These are phyloP conservation scores for Elanoides forficatus DNA, from an alignment of 2,113 vertebrate genomes.

Conservation along the genomic window DNA sequence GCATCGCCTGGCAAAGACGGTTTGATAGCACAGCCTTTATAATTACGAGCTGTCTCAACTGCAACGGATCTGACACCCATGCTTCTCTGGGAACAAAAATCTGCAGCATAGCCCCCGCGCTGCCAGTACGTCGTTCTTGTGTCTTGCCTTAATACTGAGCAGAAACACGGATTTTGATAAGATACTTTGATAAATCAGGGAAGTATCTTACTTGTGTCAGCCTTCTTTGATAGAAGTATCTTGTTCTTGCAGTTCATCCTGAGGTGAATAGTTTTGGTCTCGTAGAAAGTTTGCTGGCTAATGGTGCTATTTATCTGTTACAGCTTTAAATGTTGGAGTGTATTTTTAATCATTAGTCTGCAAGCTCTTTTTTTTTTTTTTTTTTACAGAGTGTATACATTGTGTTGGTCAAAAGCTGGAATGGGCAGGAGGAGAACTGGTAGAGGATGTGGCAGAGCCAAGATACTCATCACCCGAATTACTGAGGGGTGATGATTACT, in stretches of 20 bases:
- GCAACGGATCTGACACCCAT: background rate
- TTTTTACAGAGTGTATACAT: background rate
- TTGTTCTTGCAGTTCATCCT: background rate
- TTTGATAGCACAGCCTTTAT: background rate
- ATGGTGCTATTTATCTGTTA: background rate
- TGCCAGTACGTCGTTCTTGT: background rate
- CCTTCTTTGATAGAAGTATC: background rate
- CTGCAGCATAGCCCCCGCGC: fast-evolving
- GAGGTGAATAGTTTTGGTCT: background rate
- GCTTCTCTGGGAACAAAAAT: background rate
- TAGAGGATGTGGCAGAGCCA: background rate
- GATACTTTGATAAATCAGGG: background rate
- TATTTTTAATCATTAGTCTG: background rate
- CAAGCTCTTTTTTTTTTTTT: background rate
- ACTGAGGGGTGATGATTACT: background rate
- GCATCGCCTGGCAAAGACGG: background rate
- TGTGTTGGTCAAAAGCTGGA: background rate
- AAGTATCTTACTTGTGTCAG: background rate
- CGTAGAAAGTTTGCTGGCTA: background rate
- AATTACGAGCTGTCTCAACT: background rate
- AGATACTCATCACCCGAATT: background rate
- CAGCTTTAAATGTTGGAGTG: background rate
- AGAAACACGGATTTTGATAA: background rate
- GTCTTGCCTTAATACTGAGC: background rate
- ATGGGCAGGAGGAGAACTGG: background rate